Base-by-base conservation (phyloP, 2,888 invertebrate species). In the Odontocolon sp. region DNA sequence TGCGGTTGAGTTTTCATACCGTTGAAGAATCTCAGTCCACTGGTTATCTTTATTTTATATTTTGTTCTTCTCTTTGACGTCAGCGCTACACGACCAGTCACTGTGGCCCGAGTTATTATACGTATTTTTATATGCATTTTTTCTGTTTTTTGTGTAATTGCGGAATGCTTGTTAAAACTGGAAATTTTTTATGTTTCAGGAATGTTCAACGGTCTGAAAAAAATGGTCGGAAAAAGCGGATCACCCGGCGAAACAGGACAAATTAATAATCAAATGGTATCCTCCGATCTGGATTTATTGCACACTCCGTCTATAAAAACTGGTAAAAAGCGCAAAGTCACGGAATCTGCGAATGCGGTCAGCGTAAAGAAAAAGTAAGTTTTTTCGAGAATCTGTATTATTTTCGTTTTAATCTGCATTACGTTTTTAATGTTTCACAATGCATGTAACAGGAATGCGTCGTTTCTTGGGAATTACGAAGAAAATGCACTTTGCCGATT, bases 151-250 rank as follows among this genome's bases (percentile, higher is more conserved):
- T n/a, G n/a, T n/a, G n/a, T n/a, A n/a, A n/a, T n/a, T n/a, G n/a
- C n/a, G n/a, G n/a, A n/a, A 14, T 40, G 40, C n/a, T 11, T 14
- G 11, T 3, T 16, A 40, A 36, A 36, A 36, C 36, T 8, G 11
- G 11, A n/a, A 36, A 0, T n/a, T 68, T 67, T 72, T 83, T 80
- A n/a, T 76, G 76, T 85, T 85, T 40, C 83, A 95, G 95, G 95
- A 86, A 94, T 96, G 92, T 92, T 96, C 72, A 95, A 92, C 87
- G 96, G 96, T 2, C 91, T 96, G 23, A 94, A 94, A 84, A 96
- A 95, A 90, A 95, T 96, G 90, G 96, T 96, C 5, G 94, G 94
- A 0, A 94, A 94, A 66, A 92, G 90, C 80, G 90, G 91, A 45
- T 88, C 89, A 69, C 91, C 93, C 0, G 93, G 93, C 79, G 93